Conservation (phyloP, 2,888 invertebrate genomes). For the Agonopterix heracliana region DNA sequence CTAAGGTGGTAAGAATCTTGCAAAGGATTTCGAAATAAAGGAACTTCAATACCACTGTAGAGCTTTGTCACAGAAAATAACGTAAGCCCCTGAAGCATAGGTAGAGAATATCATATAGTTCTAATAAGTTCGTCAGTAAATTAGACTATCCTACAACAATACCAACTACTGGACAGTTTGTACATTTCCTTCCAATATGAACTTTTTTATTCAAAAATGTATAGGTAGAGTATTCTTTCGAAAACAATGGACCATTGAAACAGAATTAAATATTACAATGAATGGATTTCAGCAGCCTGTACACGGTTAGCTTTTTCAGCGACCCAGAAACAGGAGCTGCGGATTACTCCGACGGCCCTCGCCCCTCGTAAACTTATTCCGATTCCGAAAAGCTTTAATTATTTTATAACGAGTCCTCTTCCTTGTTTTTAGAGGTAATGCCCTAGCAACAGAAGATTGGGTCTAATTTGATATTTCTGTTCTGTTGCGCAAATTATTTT, state of each 20-base stretch:
- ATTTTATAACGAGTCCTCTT: background rate
- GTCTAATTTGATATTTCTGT: too few relatives aligned
- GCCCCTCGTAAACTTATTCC: conserved; percentile 53
- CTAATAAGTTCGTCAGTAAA: conserved; percentile 34
- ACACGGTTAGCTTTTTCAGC: conserved; percentile 67
- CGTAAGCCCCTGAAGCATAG: conserved; percentile 48
- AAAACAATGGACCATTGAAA: too few relatives aligned
- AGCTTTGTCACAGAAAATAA: conserved; percentile 29
- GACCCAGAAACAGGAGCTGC: conserved; percentile 67
- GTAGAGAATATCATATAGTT: conserved; percentile 20
- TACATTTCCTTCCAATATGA: too few relatives aligned
- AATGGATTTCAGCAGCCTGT: conserved; percentile 45
- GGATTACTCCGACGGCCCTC: conserved; percentile 58
- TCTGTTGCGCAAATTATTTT: too few relatives aligned
- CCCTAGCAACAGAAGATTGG: too few relatives aligned
- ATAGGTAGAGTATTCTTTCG: too few relatives aligned
- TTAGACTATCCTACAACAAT: conserved; percentile 32
- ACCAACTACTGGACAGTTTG: too few relatives aligned
- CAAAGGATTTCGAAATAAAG: background rate
- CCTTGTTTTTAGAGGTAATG: too few relatives aligned
- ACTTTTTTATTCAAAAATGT: too few relatives aligned
- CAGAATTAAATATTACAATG: too few relatives aligned
- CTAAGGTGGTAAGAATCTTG: conserved; percentile 31
- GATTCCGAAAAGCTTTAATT: conserved; percentile 30
- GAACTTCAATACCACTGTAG: conserved; percentile 32